Evolutionary conservation across 2,113 vertebrate species (phyloP), one percentile per base, ranked within the genome.

Genomic region (Tenebrosternarchus preto): DNA sequence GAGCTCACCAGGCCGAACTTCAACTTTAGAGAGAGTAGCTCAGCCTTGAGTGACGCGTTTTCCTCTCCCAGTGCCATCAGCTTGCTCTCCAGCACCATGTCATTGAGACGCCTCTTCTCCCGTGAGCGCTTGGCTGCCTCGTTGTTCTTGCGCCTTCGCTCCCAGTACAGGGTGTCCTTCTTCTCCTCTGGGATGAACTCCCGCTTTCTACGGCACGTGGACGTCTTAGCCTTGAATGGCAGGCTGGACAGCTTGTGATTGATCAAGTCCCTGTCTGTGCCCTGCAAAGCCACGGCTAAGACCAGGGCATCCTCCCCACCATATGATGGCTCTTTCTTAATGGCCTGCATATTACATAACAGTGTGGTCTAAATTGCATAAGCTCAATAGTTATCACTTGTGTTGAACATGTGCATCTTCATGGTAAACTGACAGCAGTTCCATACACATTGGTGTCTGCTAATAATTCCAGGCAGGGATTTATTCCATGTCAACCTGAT

Each of bases 101-200:
- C 96, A 7, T 99, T 99, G 55, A 98, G 91, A 3, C 98, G 90
- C 0, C 98, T 92, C 83, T 98, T 99, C 91, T 99, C 98, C 72
- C 98, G 92, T 0, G 98, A 99, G 70, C 97, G 94, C 82, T 98
- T 98, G 72, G 97, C 98, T 0, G 98, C 98, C 85, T 98, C 97
- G 0, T 99, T 99, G 89, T 98, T 99, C 84, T 98, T 98, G 73
- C 96, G 89, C 24, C 98, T 91, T 78, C 97, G 94, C 84, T 98
- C 98, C 98, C 98, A 99, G 39, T 99, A 99, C 83, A 95, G 86
- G 1, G 87, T 95, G 89, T 99, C 98, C 81, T 99, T 99, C 90
- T 97, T 99, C 80, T 98, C 97, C 2, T 98, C 95, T 0, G 97
- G 96, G 88, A 98, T 99, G 80, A 99, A 99, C 84, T 98, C 97